A percentile compares a stretch with the other conserved stretches of the same genome.
Conservation (phyloP, 2,888 invertebrate genomes). For the Cacoxenus indagator region DNA sequence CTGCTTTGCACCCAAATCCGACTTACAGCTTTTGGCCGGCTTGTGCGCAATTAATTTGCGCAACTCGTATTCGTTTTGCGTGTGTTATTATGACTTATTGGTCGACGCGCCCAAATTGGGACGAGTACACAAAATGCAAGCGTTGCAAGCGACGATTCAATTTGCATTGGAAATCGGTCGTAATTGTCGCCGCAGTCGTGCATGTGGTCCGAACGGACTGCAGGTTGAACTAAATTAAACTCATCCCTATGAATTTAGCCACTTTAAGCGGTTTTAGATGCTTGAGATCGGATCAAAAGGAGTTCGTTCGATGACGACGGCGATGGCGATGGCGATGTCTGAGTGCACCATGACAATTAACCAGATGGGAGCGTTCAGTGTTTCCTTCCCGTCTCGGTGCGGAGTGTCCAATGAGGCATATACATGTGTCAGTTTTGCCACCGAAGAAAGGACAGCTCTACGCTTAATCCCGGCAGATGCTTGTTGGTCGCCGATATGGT, state of each 20-base stretch:
- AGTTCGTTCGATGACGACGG: too few relatives aligned
- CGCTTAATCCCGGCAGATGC: slow-evolving; percentile 50
- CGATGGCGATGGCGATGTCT: too few relatives aligned
- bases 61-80: slow-evolving; percentile 1
- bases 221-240: background rate
- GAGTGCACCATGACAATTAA: slow-evolving; percentile 10
- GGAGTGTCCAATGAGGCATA: slow-evolving; percentile 68
- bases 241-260: background rate
- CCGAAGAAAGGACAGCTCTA: slow-evolving; percentile 36
- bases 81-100: background rate
- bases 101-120: too few relatives aligned
- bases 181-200: background rate
- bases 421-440: slow-evolving; percentile 69
- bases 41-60: background rate
- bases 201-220: background rate
- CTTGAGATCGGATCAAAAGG: background rate
- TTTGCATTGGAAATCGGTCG: background rate
- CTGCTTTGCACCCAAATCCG: slow-evolving; percentile 54
- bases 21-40: slow-evolving; percentile 9
- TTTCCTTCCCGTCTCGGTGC: slow-evolving; percentile 32
- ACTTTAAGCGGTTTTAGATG: background rate
- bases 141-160: background rate
- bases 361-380: slow-evolving; percentile 50
- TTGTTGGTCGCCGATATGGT: slow-evolving; percentile 47
- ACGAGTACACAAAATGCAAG: background rate